Conservation (phyloP, 2,113 vertebrate genomes). For the Microcebus tavaratra region DNA sequence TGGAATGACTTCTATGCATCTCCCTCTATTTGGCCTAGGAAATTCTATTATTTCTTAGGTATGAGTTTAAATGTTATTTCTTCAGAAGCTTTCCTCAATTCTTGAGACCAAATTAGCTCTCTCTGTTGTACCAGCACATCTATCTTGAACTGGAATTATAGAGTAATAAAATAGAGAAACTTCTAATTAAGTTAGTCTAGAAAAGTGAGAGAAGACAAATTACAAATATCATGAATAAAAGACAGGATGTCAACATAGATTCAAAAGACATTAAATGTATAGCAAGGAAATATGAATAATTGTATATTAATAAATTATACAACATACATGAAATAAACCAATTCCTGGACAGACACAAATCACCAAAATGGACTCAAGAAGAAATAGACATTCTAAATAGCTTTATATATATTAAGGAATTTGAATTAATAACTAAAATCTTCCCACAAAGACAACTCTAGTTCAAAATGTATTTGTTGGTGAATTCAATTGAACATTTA, state of each 20-base stretch:
- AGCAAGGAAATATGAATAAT: background rate
- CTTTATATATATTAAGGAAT: background rate
- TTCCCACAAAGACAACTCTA: background rate
- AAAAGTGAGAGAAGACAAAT: background rate
- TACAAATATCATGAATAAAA: background rate
- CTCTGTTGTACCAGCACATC: background rate
- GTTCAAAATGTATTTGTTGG: background rate
- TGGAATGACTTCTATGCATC: background rate
- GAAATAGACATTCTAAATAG: background rate
- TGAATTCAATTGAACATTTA: background rate
- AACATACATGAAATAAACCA: background rate
- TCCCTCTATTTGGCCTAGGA: no score
- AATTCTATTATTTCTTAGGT: background rate
- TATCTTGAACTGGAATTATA: background rate
- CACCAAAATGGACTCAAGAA: background rate
- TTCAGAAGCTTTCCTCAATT: background rate
- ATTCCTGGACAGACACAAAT: background rate
- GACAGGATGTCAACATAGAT: background rate
- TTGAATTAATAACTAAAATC: slow-evolving; percentile 12
- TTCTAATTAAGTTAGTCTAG: background rate
- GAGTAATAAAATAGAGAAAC: background rate
- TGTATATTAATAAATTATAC: background rate
- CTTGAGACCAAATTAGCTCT: background rate
- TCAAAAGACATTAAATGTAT: background rate
- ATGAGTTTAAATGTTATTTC: background rate